Conservation (phyloP, 1,140 invertebrate genomes). For the Drosophila gunungcola region DNA sequence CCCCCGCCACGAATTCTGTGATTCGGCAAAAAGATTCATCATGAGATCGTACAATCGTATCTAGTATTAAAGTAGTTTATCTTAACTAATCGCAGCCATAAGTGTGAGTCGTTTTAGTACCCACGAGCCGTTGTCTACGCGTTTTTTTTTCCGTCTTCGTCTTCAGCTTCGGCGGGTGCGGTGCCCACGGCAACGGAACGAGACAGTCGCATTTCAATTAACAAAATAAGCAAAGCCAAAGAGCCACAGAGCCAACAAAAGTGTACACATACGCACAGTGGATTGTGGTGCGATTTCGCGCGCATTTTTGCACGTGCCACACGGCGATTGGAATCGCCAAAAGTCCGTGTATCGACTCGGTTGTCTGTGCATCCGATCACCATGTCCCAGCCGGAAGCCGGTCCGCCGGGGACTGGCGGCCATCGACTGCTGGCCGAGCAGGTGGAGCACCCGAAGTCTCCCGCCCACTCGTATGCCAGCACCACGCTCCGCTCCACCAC, state of each 20-base stretch:
- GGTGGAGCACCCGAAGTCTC: neutral
- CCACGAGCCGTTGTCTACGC: slow-evolving; percentile 9
- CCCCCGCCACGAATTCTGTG: slow-evolving; percentile 26
- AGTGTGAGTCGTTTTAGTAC: slow-evolving; percentile 12
- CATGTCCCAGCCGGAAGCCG: slow-evolving; percentile 15
- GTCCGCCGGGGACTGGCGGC: neutral
- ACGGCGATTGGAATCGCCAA: slow-evolving; percentile 18
- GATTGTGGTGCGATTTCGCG: slow-evolving; percentile 38
- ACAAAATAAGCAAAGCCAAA: slow-evolving; percentile 73
- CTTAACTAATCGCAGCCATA: slow-evolving; percentile 35
- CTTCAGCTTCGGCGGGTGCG: slow-evolving; percentile 41
- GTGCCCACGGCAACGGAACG: slow-evolving; percentile 35
- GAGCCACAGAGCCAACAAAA: slow-evolving; percentile 17
- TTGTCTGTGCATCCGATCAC: neutral
- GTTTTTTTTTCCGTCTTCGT: neutral
- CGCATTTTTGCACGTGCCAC: slow-evolving; percentile 52
- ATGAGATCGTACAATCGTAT: slow-evolving; percentile 19
- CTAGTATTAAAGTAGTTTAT: slow-evolving; percentile 24
- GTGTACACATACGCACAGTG: slow-evolving; percentile 24
- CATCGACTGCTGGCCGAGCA: slow-evolving; percentile 14
- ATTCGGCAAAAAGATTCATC: slow-evolving; percentile 47
- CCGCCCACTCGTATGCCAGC: slow-evolving; percentile 14
- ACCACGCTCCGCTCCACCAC: slow-evolving; percentile 47
- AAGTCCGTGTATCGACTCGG: neutral
- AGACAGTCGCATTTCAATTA: slow-evolving; percentile 72